These are phyloP conservation scores for Heterotilapia buettikoferi DNA, from an alignment of 2,113 vertebrate genomes.

Conservation along the genomic window DNA sequence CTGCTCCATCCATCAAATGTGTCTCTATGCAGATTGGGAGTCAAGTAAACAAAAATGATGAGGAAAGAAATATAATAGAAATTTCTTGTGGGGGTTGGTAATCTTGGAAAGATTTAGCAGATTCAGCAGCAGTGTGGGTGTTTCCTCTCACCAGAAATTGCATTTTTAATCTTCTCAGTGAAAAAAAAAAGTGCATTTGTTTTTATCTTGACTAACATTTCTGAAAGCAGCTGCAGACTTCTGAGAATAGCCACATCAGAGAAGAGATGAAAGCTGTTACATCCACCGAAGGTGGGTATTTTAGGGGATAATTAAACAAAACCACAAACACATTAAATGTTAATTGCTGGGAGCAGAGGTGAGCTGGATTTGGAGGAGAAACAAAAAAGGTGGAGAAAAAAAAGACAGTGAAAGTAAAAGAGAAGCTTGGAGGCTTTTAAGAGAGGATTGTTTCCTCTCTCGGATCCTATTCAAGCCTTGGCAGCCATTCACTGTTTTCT, in stretches of 20 bases:
- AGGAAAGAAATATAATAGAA: background rate
- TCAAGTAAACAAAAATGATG: background rate
- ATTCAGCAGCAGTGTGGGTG: constrained; percentile 13
- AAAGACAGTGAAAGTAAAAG: constrained; percentile 30
- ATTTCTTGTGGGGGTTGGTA: background rate
- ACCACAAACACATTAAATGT: background rate
- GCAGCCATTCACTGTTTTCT: constrained; percentile 42
- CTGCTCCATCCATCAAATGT: background rate
- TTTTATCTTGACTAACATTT: background rate
- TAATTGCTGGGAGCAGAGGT: background rate
- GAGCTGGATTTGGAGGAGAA: background rate
- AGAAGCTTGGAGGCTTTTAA: background rate
- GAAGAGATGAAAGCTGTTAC: background rate
- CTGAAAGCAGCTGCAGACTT: background rate
- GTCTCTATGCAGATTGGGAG: background rate
- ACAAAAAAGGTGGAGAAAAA: background rate
- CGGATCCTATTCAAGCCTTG: constrained; percentile 44
- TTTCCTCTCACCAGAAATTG: background rate
- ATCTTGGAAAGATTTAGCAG: background rate
- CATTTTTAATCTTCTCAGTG: background rate
- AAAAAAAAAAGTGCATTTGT: background rate
- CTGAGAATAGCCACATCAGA: background rate
- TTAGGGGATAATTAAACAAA: background rate
- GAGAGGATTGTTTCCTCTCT: constrained; percentile 21
- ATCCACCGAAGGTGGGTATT: background rate